A percentile compares a stretch with the other conserved stretches of the same genome.
Conservation (phyloP, 2,113 vertebrate species). For the Paratilapia polleni region DNA sequence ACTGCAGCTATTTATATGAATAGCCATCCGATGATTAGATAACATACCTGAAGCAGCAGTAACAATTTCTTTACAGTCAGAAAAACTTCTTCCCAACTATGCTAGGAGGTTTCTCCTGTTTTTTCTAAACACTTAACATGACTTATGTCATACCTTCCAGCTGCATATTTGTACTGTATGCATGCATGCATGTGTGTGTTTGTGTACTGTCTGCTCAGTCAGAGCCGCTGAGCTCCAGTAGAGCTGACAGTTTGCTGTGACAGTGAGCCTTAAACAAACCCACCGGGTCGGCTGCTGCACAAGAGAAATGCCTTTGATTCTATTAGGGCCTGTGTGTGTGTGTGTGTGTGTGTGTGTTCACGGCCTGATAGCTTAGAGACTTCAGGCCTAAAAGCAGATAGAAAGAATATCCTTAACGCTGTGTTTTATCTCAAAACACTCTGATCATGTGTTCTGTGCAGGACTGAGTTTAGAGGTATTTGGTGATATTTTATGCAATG, state of each 20-base stretch:
- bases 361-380: conserved; percentile 51
- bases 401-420: conserved; percentile 32
- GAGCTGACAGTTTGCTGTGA: conserved; percentile 79
- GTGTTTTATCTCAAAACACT: background rate
- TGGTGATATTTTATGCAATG: background rate
- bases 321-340: conserved; percentile 34
- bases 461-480: background rate
- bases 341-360: conserved; percentile 12
- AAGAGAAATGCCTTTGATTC: conserved; percentile 80
- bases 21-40: background rate
- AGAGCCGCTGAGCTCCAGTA: conserved; percentile 58
- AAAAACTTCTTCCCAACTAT: background rate
- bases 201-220: conserved; percentile 14
- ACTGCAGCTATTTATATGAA: background rate
- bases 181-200: conserved; percentile 13
- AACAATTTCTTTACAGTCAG: background rate
- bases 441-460: conserved; percentile 11
- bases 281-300: conserved; percentile 63
- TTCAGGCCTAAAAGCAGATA: conserved; percentile 44
- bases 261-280: conserved; percentile 75
- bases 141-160: background rate
- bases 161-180: conserved; percentile 2
- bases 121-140: background rate
- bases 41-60: background rate
- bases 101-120: background rate